Base-by-base conservation (phyloP, 53 echinoderm and acorn worm species). In the Apostichopus leukothele region DNA sequence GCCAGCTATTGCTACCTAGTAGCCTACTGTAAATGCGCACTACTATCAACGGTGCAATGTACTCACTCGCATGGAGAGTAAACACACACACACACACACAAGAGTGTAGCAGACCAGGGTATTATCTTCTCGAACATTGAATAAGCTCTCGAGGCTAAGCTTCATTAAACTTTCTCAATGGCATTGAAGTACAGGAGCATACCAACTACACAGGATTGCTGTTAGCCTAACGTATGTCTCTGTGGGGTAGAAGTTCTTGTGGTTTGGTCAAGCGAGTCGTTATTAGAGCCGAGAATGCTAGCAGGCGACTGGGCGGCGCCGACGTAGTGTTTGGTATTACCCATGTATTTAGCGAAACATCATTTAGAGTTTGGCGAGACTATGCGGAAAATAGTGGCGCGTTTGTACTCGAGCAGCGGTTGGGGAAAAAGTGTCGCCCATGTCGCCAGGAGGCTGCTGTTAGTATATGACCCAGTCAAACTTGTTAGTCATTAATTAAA, bases 151-250 rank as follows among this genome's bases (percentile, higher is more conserved):
- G 19, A 39, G 84, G 60, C 57, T 84, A 84, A 84, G 84, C 84
- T 66, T 84, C 84, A 84, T 84, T 84, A 23, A 84, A 84, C 84
- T 84, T 66, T 57, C 66, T 84, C 84, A 84, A 84, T 84, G 27
- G 53, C 79, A 79, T 7, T 53, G 81, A 81, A 81, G 81, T 86
- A 68, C 67, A 68, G 86, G 27, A 67, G 66, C 71, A 39, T 61
- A 86, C 86, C 57, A 86, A 50, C 60, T 67, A 66, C 86, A 86
- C 8, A 60, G 27, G 67, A 86, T 86, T 50, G 67, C 51, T 68
- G 86, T 86, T 86, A 86, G 86, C 86, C 86, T 67, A 86, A 51
- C 86, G 86, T 86, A 68, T 86, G 86, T 86, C 86, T 86, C 86
- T 68, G 86, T 86, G 86, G 86, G 86, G 67, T 51, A 61, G 71